Percentiles rank a stretch among this genome's conserved stretches.
phyloP scores from a whole-genome alignment of 2,888 invertebrate genomes.

The Trachelus stipa region DNA sequence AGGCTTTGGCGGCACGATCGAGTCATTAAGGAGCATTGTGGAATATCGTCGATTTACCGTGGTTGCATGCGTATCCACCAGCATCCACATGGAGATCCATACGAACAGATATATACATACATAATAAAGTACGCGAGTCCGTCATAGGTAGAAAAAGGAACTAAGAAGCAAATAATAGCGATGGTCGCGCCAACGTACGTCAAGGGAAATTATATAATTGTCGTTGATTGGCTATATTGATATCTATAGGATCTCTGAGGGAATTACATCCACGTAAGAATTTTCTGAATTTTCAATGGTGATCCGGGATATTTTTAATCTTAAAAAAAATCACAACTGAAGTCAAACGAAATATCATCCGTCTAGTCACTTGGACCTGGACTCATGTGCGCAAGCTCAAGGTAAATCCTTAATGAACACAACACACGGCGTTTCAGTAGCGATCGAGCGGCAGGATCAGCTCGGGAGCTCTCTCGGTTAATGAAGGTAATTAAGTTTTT shows the following conservation, averaged over 20 bases:
- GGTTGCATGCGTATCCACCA: neutral
- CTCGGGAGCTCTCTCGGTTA: slow-evolving; percentile 51
- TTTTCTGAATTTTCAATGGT: neutral
- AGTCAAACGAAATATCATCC: neutral
- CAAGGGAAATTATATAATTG: slow-evolving; percentile 50
- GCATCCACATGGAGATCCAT: neutral
- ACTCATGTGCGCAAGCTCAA: neutral
- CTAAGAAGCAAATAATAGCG: neutral
- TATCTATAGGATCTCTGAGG: neutral
- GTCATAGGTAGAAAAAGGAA: neutral
- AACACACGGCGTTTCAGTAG: slow-evolving; percentile 8
- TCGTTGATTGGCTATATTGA: slow-evolving; percentile 43
- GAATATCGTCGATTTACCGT: slow-evolving; percentile 50
- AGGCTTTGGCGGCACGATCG: slow-evolving; percentile 60
- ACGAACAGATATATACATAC: neutral
- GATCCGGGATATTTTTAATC: neutral
- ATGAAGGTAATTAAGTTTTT: slow-evolving; percentile 67
- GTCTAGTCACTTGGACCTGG: neutral
- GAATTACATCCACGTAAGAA: neutral
- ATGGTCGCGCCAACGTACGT: neutral
- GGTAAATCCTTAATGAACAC: slow-evolving; percentile 5
- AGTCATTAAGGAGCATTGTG: slow-evolving; percentile 61
- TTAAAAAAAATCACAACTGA: neutral
- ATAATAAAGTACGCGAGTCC: neutral
- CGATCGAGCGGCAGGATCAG: slow-evolving; percentile 36